These are phyloP conservation scores for Synergus laeviventris DNA, from an alignment of 2,888 invertebrate genomes.

Conservation along the genomic window DNA sequence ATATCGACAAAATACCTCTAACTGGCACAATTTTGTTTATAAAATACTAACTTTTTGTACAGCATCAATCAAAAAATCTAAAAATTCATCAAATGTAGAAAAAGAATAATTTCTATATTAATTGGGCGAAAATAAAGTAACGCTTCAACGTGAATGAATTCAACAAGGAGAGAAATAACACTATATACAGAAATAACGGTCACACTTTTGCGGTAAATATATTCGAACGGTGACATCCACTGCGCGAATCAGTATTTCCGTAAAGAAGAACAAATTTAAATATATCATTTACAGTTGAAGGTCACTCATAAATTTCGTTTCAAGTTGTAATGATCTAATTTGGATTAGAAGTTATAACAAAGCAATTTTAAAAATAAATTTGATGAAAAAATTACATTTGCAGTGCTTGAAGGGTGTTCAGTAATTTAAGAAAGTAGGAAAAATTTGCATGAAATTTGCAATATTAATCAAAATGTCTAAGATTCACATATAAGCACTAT, in stretches of 20 bases:
- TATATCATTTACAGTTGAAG: not conserved
- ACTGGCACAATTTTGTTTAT: no score
- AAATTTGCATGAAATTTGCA: not conserved
- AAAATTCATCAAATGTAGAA: no score
- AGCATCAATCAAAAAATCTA: no score
- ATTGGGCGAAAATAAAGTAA: no score
- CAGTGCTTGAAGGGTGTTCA: not conserved
- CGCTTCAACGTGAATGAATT: not conserved
- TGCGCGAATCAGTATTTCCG: not conserved
- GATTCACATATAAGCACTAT: slow-evolving; percentile 7
- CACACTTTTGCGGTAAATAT: slow-evolving; percentile 20
- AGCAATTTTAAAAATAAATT: no score
- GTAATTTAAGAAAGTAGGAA: not conserved
- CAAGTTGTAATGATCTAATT: no score
- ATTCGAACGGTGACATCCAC: slow-evolving; percentile 14
- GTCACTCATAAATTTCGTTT: no score
- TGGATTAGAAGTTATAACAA: no score
- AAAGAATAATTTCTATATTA: no score
- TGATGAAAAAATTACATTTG: not conserved
- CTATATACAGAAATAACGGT: slow-evolving; percentile 14
- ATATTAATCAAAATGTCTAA: slow-evolving; percentile 1
- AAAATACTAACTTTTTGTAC: no score
- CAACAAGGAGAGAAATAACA: not conserved
- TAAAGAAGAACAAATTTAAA: not conserved
- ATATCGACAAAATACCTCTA: no score